phyloP scores from a whole-genome alignment of 2,888 invertebrate species.

The Drosophila anomalata region DNA sequence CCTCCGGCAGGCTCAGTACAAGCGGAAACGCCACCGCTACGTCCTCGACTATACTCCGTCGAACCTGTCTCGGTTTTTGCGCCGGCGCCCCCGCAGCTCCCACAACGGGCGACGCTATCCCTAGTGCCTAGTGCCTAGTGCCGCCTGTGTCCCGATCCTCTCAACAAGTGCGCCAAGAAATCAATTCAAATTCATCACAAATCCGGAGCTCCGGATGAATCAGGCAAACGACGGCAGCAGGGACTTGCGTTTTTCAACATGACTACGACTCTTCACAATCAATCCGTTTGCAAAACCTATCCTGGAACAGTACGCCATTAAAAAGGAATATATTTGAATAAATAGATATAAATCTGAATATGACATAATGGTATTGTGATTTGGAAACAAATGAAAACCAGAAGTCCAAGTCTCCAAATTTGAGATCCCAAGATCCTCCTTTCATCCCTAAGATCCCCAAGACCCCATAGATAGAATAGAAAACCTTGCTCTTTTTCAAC shows the following conservation, averaged over 20 bases:
- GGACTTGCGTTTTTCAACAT: neutral
- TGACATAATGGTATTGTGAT: neutral
- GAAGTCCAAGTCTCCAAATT: too few relatives aligned
- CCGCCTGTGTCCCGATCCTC: neutral
- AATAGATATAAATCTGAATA: neutral
- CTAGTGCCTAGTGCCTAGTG: neutral
- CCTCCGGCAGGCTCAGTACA: constrained; percentile 48
- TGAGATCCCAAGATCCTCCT: too few relatives aligned
- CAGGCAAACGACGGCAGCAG: neutral
- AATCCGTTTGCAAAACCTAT: neutral
- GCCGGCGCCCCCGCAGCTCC: neutral
- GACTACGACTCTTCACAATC: neutral
- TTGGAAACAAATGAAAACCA: too few relatives aligned
- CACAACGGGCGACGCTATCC: neutral
- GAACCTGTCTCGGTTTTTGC: neutral
- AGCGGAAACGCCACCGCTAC: constrained; percentile 38
- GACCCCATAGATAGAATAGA: too few relatives aligned
- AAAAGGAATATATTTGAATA: neutral
- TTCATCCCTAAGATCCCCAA: too few relatives aligned
- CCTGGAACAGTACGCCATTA: neutral
- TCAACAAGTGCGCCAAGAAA: neutral
- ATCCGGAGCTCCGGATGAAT: neutral
- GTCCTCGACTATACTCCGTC: constrained; percentile 32
- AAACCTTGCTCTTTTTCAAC: neutral
- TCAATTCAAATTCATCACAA: neutral